Conservation (phyloP, 2,797 vertebrate species). For the Podarcis siculus region DNA sequence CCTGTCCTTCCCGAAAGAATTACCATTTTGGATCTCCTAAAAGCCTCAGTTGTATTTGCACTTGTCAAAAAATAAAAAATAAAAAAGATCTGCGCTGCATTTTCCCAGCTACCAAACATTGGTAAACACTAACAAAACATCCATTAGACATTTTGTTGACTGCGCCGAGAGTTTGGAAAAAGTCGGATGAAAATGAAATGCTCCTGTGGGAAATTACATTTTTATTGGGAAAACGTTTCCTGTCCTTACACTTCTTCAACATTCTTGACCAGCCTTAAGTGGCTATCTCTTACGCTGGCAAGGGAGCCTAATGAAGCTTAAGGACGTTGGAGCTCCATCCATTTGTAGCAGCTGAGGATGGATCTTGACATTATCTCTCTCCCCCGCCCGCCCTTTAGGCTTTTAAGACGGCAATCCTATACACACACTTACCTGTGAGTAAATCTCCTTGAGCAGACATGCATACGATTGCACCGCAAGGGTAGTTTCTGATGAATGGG, state of each 20-base stretch:
- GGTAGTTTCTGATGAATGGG: not conserved
- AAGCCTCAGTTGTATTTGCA: not conserved
- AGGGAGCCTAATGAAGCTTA: not conserved
- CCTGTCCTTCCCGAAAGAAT: not conserved
- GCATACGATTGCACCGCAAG: not conserved
- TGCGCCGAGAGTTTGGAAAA: slow-evolving; percentile 10
- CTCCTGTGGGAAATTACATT: slow-evolving; percentile 42
- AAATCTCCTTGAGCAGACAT: no score
- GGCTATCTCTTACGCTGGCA: slow-evolving; percentile 3
- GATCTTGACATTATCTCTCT: not conserved
- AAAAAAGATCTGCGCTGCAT: not conserved
- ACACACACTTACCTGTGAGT: no score
- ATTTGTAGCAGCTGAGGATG: not conserved
- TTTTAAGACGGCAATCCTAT: not conserved
- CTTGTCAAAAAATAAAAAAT: not conserved
- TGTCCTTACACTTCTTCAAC: slow-evolving; percentile 8
- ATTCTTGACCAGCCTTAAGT: slow-evolving; percentile 31
- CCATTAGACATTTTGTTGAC: slow-evolving; percentile 29
- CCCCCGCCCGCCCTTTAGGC: not conserved
- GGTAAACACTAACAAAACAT: slow-evolving; percentile 32
- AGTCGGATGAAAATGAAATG: slow-evolving; percentile 37
- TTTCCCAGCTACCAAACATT: slow-evolving; percentile 1
- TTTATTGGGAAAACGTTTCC: slow-evolving; percentile 36
- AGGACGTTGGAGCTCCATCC: not conserved
- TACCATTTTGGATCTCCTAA: not conserved